Conservation (phyloP, 2,797 vertebrate species). For the Meriones psammophilus region DNA sequence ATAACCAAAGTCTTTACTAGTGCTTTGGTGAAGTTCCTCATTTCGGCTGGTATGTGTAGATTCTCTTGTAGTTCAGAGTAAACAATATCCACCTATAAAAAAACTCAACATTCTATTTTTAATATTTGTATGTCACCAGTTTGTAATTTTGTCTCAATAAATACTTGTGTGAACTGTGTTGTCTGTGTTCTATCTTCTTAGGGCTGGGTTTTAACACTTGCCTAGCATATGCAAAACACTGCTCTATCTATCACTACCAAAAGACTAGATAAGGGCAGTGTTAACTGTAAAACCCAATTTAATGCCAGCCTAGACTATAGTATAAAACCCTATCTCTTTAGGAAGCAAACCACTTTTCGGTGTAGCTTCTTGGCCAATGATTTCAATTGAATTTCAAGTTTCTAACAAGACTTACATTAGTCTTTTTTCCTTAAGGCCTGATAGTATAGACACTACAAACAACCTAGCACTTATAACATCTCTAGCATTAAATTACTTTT, state of each 20-base stretch:
- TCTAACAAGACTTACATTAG: not conserved
- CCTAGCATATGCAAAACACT: not conserved
- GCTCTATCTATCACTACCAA: not conserved
- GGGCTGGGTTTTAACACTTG: not conserved
- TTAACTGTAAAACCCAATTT: too few relatives aligned
- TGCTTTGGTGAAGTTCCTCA: conserved; percentile 23
- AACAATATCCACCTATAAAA: conserved; percentile 53
- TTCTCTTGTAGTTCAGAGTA: conserved; percentile 30
- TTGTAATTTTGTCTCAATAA: conserved; percentile 82
- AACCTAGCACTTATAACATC: not conserved
- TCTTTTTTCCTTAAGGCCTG: conserved; percentile 5
- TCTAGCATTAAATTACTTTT: not conserved
- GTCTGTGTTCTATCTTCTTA: not conserved
- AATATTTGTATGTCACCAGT: conserved; percentile 72
- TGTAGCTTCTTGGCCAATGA: not conserved
- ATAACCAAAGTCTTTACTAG: conserved; percentile 44
- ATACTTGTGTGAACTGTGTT: conserved; percentile 53
- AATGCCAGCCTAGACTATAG: not conserved
- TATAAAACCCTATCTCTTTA: not conserved
- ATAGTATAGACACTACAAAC: conserved; percentile 3
- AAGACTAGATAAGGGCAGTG: too few relatives aligned
- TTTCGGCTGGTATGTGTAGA: not conserved
- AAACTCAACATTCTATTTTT: conserved; percentile 71
- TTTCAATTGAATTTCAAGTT: not conserved
- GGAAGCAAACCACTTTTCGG: not conserved